Percentiles rank a stretch among this genome's conserved stretches.
Conservation (phyloP, 2,797 vertebrate species). For the Aythya fuligula region DNA sequence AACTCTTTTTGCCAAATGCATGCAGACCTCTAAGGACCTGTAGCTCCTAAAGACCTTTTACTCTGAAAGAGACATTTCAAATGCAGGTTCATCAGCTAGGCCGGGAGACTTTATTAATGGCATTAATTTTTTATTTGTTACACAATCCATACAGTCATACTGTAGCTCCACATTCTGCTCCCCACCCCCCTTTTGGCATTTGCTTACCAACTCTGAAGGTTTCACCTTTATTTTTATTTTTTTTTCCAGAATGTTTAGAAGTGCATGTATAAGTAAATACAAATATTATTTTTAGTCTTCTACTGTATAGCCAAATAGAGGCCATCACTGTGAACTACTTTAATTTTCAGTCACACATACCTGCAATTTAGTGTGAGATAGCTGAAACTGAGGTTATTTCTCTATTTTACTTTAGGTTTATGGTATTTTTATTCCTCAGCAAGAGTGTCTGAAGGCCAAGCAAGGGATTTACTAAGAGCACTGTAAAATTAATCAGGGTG, state of each 20-base stretch:
- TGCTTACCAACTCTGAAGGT: neutral
- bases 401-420: neutral
- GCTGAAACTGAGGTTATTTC: neutral
- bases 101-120: neutral
- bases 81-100: neutral
- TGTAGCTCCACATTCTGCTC: neutral
- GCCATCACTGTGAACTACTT: neutral
- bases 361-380: neutral
- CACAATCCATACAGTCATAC: neutral
- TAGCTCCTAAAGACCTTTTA: accelerated
- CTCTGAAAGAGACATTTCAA: neutral
- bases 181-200: neutral
- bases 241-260: neutral
- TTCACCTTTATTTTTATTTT: neutral
- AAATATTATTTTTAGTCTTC: neutral
- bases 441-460: neutral
- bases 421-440: neutral
- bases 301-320: neutral
- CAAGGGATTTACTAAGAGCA: neutral
- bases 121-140: neutral
- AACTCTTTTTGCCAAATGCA: neutral
- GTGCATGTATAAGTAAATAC: neutral
- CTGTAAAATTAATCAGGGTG: neutral
- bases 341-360: neutral
- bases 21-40: accelerated